Evolutionary conservation across 2,888 invertebrate genomes (phyloP).

Genomic region (Ametastegia equiseti): DNA sequence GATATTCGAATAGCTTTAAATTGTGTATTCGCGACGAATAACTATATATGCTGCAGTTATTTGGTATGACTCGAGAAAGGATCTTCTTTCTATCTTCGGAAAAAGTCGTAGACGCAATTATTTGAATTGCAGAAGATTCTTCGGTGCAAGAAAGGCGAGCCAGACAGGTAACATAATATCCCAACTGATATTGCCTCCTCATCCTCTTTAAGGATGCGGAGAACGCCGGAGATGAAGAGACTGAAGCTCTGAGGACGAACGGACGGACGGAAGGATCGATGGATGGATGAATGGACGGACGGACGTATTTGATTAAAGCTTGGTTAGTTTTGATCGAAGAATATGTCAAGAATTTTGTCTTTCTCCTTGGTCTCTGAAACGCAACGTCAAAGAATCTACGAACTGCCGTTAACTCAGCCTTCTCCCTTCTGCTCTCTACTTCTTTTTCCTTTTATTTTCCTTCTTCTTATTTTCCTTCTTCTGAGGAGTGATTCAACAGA

Average conservation of each 20-base stretch:
- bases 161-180: slow-evolving; percentile 40
- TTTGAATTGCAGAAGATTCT: slow-evolving; percentile 23
- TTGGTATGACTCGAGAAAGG: not conserved
- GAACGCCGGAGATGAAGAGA: slow-evolving; percentile 36
- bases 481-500: not conserved
- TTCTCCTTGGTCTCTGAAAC: not conserved
- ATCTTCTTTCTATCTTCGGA: slow-evolving; percentile 11
- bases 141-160: not conserved
- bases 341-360: slow-evolving; percentile 14
- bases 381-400: not conserved
- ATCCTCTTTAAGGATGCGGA: not conserved
- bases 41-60: not conserved
- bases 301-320: slow-evolving; percentile 36
- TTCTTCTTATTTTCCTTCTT: too few relatives aligned
- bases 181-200: slow-evolving; percentile 34
- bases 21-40: not conserved
- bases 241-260: slow-evolving; percentile 3
- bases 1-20: not conserved
- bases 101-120: not conserved
- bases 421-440: not conserved
- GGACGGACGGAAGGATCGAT: not conserved
- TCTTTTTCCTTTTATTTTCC: too few relatives aligned
- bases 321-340: slow-evolving; percentile 28
- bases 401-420: not conserved
- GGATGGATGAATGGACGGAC: not conserved